phyloP scores from a whole-genome alignment of 2,888 invertebrate species.

The Dioctria linearis region DNA sequence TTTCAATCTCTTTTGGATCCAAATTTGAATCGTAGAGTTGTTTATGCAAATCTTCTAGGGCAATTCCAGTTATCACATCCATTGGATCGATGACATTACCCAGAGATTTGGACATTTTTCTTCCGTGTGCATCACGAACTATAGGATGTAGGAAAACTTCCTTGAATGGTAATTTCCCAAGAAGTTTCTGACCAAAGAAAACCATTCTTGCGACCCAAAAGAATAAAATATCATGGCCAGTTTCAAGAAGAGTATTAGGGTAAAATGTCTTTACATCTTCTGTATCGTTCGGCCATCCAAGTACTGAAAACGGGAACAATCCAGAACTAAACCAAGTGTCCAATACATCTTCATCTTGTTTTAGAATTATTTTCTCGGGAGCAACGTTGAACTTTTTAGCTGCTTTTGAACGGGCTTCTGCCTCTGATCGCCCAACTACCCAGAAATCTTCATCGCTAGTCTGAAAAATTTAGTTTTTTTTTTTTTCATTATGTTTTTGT shows the following conservation, averaged over 20 bases:
- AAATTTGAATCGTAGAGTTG: slow-evolving; percentile 85
- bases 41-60: slow-evolving; percentile 83
- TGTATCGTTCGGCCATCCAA: slow-evolving; percentile 95
- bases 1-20: slow-evolving; percentile 86
- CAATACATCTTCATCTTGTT: slow-evolving; percentile 94
- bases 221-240: slow-evolving; percentile 98
- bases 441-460: slow-evolving; percentile 77
- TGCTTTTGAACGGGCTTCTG: slow-evolving; percentile 87
- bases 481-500: too few species aligned
- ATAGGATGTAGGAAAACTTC: slow-evolving; percentile 97
- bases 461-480: slow-evolving; percentile 58
- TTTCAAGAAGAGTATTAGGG: slow-evolving; percentile 93
- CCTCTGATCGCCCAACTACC: slow-evolving; percentile 82
- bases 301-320: slow-evolving; percentile 95
- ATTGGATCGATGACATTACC: slow-evolving; percentile 99
- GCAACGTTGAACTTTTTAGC: slow-evolving; percentile 77
- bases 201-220: slow-evolving; percentile 99
- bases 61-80: slow-evolving; percentile 92
- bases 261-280: slow-evolving; percentile 85
- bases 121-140: slow-evolving; percentile 97
- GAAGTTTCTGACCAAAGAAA: slow-evolving; percentile 93
- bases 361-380: slow-evolving; percentile 74
- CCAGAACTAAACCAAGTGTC: slow-evolving; percentile 99
- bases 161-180: slow-evolving; percentile 92
- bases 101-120: slow-evolving; percentile 99